Evolutionary conservation across 2,113 vertebrate genomes (phyloP).

Genomic region (Mesembrinibis cayennensis): DNA sequence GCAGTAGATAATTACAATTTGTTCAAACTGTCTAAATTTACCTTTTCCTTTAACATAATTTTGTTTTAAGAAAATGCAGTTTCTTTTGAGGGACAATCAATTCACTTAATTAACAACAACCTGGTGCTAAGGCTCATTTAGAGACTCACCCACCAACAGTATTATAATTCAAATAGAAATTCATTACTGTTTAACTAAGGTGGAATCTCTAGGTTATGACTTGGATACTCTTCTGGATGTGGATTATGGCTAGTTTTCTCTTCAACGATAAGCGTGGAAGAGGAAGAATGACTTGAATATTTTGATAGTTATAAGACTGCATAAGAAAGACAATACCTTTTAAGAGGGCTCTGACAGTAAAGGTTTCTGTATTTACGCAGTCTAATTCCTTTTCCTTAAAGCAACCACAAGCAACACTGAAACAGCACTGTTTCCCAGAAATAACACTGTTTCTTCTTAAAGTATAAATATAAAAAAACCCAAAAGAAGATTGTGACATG

Average conservation of each 20-base stretch:
- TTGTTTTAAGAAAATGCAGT: slow-evolving; percentile 33
- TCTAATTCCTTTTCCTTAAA: not conserved
- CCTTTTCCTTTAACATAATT: not conserved
- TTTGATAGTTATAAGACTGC: not conserved
- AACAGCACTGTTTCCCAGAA: not conserved
- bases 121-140: slow-evolving; percentile 5
- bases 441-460: not conserved
- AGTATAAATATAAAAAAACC: not conserved
- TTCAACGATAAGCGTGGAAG: not conserved
- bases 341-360: not conserved
- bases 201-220: not conserved
- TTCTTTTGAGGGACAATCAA: slow-evolving; percentile 50
- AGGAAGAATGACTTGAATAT: not conserved
- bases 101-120: slow-evolving; percentile 62
- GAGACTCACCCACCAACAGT: not conserved
- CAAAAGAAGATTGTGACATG: not conserved
- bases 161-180: not conserved
- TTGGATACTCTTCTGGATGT: not conserved
- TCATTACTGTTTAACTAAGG: not conserved
- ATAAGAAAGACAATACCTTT: not conserved
- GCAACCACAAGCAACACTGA: not conserved
- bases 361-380: not conserved
- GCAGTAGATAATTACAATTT: slow-evolving; percentile 62
- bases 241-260: not conserved
- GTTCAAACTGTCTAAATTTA: slow-evolving; percentile 48